Conservation (phyloP, 1,140 invertebrate genomes). For the Drosophila mauritiana region DNA sequence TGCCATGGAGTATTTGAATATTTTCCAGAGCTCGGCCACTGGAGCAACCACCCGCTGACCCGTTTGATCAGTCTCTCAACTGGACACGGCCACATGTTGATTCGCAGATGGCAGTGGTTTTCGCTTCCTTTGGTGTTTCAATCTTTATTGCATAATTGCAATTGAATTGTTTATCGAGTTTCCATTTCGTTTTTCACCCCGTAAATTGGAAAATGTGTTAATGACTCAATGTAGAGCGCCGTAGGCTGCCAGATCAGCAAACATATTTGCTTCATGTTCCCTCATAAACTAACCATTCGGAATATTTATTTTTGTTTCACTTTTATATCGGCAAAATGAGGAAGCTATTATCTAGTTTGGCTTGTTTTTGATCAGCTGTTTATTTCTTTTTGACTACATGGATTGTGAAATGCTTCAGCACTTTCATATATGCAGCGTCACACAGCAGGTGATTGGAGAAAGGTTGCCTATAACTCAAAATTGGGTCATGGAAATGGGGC, state of each 20-base stretch:
- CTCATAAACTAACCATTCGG: conserved; percentile 29
- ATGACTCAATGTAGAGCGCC: conserved; percentile 46
- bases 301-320: conserved; percentile 30
- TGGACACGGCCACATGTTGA: conserved; percentile 61
- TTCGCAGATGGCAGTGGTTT: conserved; percentile 41
- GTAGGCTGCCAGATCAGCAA: conserved; percentile 41
- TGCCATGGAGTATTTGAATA: conserved; percentile 53
- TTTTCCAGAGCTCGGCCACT: conserved; percentile 32
- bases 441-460: conserved; percentile 44
- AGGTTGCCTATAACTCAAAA: conserved; percentile 24
- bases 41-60: conserved; percentile 48
- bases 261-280: conserved; percentile 30
- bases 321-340: conserved; percentile 12
- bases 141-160: conserved; percentile 69
- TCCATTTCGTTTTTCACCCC: conserved; percentile 35
- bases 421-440: conserved; percentile 11
- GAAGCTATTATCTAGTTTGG: not conserved
- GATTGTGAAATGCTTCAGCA: conserved; percentile 34
- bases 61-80: conserved; percentile 44
- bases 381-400: conserved; percentile 1
- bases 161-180: conserved; percentile 60
- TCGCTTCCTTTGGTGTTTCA: conserved; percentile 27
- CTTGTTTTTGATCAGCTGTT: conserved; percentile 29
- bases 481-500: conserved; percentile 20
- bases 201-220: conserved; percentile 52